phyloP scores from a whole-genome alignment of 2,888 invertebrate genomes.

The Drosophila multiciliata region DNA sequence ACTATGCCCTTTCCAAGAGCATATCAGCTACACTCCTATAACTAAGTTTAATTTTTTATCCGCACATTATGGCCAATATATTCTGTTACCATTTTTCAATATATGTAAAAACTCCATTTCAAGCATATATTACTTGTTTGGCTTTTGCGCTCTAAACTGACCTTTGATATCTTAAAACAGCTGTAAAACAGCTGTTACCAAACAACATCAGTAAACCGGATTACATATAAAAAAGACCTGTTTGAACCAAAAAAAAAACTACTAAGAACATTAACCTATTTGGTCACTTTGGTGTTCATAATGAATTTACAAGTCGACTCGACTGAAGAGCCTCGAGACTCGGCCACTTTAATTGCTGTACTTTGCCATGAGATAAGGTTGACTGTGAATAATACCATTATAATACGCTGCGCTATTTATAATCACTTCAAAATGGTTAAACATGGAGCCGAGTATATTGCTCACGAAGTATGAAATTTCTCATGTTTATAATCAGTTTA shows the following conservation, averaged over 20 bases:
- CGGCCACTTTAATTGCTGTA: not conserved
- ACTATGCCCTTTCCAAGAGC: constrained; percentile 13
- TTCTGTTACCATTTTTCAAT: not conserved
- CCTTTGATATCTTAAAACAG: not conserved
- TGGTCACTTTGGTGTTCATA: not conserved
- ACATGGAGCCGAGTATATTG: constrained; percentile 15
- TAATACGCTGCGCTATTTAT: constrained; percentile 32
- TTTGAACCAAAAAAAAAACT: not conserved
- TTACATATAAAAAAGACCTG: not conserved
- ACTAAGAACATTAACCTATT: not conserved
- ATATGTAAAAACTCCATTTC: not conserved
- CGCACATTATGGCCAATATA: not conserved
- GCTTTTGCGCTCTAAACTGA: not conserved
- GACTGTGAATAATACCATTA: constrained; percentile 18
- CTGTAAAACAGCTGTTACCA: no score
- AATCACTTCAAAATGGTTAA: constrained; percentile 36
- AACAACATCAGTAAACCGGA: not conserved
- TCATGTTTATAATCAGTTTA: constrained; percentile 26
- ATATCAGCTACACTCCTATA: not conserved
- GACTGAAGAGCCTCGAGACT: not conserved
- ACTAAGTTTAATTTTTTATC: not conserved
- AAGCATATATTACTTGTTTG: not conserved
- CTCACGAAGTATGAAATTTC: not conserved
- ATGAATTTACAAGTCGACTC: constrained; percentile 4
- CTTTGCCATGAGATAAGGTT: constrained; percentile 17